phyloP scores from a whole-genome alignment of 2,888 invertebrate genomes.

The Rotaria sp. region DNA sequence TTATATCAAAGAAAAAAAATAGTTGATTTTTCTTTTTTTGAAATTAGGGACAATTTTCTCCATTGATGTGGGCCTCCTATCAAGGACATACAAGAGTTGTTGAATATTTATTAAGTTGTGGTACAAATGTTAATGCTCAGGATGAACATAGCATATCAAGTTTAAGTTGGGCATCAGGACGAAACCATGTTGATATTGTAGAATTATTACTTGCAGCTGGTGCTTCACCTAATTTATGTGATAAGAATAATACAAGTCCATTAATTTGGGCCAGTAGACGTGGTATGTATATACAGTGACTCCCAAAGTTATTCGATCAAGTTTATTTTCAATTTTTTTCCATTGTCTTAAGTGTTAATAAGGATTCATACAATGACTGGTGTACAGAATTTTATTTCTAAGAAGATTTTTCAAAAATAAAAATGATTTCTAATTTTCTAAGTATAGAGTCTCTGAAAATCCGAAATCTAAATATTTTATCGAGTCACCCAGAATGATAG shows the following conservation, averaged over 20 bases:
- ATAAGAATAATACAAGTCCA: conserved; percentile 45
- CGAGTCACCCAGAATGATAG: too few species aligned
- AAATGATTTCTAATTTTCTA: too few species aligned
- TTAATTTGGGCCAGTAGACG: conserved; percentile 77
- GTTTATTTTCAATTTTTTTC: not conserved
- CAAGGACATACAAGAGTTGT: conserved; percentile 69
- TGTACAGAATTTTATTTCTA: too few species aligned
- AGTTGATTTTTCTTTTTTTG: conserved; percentile 7
- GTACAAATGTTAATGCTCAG: conserved; percentile 86
- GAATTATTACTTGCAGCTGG: conserved; percentile 74
- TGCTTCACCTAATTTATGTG: conserved; percentile 52
- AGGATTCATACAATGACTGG: too few species aligned
- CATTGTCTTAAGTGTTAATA: too few species aligned
- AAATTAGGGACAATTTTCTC: conserved; percentile 82
- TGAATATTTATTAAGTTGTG: conserved; percentile 68
- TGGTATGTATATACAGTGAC: conserved; percentile 57
- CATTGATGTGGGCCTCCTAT: conserved; percentile 94
- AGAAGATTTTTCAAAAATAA: too few species aligned
- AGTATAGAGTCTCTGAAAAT: too few species aligned
- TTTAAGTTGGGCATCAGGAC: conserved; percentile 85
- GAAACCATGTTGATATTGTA: conserved; percentile 77
- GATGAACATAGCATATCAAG: conserved; percentile 87
- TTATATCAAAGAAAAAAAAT: not conserved
- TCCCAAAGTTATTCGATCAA: too few species aligned
- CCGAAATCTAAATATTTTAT: too few species aligned